Conservation (phyloP, 2,113 vertebrate species). For the Ptilonorhynchus violaceus region DNA sequence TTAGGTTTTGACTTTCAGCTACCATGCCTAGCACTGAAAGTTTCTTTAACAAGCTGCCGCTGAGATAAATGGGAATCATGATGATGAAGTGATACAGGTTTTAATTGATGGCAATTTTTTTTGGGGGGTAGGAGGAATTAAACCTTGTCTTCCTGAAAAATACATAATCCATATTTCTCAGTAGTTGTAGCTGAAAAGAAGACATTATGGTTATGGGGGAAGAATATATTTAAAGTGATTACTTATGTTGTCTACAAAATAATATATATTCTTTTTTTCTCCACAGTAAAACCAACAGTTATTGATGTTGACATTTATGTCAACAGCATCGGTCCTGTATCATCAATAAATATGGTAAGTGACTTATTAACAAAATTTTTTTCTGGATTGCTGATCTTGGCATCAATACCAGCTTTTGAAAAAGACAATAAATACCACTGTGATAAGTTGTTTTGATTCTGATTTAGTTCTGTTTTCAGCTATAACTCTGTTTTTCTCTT, state of each 20-base stretch:
- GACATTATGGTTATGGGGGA: neutral
- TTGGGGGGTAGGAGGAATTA: neutral
- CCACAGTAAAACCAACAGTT: conserved; percentile 89
- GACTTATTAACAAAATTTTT: conserved; percentile 24
- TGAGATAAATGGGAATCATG: neutral
- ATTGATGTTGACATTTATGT: conserved; percentile 95
- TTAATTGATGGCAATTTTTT: neutral
- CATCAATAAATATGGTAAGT: conserved; percentile 97
- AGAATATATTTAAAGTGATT: neutral
- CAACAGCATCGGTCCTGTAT: conserved; percentile 96
- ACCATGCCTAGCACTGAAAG: neutral
- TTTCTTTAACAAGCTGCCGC: neutral
- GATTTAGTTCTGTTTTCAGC: neutral
- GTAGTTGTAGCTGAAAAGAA: neutral
- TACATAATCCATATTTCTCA: neutral
- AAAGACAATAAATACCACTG: neutral
- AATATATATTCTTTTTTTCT: conserved; percentile 15
- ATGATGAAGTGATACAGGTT: neutral
- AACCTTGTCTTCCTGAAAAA: neutral
- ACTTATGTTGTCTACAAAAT: neutral
- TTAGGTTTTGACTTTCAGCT: neutral
- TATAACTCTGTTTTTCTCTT: neutral
- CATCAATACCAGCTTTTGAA: neutral
- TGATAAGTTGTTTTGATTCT: neutral
- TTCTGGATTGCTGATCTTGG: neutral